Percentiles rank a stretch among this genome's conserved stretches.
Conservation (phyloP, 2,888 invertebrate species). For the Hermodice carunculata region DNA sequence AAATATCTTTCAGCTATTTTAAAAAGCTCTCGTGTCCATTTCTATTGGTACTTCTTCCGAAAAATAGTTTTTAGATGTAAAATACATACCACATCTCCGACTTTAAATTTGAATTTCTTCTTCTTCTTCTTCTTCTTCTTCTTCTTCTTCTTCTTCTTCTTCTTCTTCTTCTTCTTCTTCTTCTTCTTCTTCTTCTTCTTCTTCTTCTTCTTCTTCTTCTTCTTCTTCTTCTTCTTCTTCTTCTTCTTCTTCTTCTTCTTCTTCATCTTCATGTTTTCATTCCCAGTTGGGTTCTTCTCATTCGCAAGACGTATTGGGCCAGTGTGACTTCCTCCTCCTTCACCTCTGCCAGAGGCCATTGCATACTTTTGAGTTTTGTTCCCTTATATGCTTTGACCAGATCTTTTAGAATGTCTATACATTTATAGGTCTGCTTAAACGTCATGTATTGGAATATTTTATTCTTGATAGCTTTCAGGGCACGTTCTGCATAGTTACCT, state of each 20-base stretch:
- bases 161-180: no score
- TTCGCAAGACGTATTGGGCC: not conserved
- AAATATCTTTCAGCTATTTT: not conserved
- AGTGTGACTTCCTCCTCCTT: not conserved
- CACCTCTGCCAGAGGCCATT: not conserved
- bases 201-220: no score
- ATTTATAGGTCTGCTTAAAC: not conserved
- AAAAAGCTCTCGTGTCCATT: conserved; percentile 8
- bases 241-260: no score
- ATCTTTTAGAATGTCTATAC: conserved; percentile 1
- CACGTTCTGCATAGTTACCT: conserved; percentile 1
- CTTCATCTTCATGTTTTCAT: no score
- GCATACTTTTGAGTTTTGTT: not conserved
- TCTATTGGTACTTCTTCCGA: not conserved
- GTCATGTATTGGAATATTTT: conserved; percentile 1
- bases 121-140: not conserved
- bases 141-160: no score
- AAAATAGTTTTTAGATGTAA: not conserved
- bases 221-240: no score
- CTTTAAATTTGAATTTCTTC: not conserved
- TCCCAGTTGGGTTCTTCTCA: no score
- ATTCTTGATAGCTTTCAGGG: conserved; percentile 1
- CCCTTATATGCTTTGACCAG: conserved; percentile 2
- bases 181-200: no score
- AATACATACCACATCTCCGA: conserved; percentile 5